phyloP scores from a whole-genome alignment of 2,113 vertebrate genomes.

The Boleophthalmus pectinirostris region DNA sequence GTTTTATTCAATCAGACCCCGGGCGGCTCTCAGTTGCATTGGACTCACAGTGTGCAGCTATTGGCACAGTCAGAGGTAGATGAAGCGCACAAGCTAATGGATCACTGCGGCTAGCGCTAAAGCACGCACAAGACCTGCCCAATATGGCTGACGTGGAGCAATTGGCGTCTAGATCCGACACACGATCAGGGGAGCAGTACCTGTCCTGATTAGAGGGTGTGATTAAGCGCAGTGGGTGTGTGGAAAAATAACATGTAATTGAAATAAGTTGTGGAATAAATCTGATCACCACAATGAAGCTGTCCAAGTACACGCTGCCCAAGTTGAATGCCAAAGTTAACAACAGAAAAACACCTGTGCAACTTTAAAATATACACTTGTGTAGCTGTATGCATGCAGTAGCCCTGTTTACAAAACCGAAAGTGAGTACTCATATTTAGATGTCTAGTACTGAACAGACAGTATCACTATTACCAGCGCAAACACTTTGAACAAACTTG shows the following conservation, averaged over 20 bases:
- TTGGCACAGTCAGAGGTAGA: slow-evolving; percentile 68
- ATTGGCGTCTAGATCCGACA: slow-evolving; percentile 31
- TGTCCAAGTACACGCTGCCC: no score
- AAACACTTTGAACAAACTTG: no score
- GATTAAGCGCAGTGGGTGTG: slow-evolving; percentile 51
- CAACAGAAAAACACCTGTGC: no score
- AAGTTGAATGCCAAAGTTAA: no score
- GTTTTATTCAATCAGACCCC: slow-evolving; percentile 72
- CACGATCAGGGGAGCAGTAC: slow-evolving; percentile 25
- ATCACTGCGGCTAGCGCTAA: slow-evolving; percentile 28
- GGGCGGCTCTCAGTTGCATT: slow-evolving; percentile 20
- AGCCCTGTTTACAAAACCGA: no score
- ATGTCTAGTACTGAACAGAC: no score
- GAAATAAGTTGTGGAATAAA: slow-evolving; percentile 20
- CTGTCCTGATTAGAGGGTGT: slow-evolving; percentile 53
- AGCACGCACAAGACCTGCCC: slow-evolving; percentile 36
- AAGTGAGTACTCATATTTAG: no score
- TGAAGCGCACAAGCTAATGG: slow-evolving; percentile 50
- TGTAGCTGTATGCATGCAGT: no score
- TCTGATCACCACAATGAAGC: no score
- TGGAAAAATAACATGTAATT: slow-evolving; percentile 19
- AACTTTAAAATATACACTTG: no score
- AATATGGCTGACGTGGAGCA: slow-evolving; percentile 33
- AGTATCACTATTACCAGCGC: no score
- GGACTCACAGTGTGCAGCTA: slow-evolving; percentile 48